Percentiles rank a stretch among this genome's conserved stretches.
These are phyloP conservation scores for Zhuqinia jingwanae DNA, from an alignment of 2,888 invertebrate genomes.

Conservation along the genomic window DNA sequence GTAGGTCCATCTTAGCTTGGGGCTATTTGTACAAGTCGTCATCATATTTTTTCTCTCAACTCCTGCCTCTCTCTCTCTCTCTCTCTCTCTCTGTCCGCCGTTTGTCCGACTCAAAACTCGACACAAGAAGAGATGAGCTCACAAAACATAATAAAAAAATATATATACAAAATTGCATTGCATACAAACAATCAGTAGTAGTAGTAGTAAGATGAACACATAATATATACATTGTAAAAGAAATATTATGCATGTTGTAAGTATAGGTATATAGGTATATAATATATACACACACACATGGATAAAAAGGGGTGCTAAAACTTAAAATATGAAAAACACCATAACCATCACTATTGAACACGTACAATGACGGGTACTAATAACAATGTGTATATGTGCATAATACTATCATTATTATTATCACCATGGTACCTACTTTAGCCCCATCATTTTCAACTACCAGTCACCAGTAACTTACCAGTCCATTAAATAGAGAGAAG, in stretches of 20 bases:
- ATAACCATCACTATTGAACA: not conserved
- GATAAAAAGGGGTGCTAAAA: constrained; percentile 11
- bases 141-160: not conserved
- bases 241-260: no score
- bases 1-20: constrained; percentile 59
- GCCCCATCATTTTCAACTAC: not conserved
- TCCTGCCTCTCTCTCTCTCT: constrained; percentile 22
- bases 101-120: constrained; percentile 1
- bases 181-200: constrained; percentile 31
- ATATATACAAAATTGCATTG: constrained; percentile 53
- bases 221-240: no score
- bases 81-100: not conserved
- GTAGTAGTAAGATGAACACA: no score
- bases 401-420: not conserved
- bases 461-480: constrained; percentile 5
- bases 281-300: not conserved
- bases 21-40: constrained; percentile 69
- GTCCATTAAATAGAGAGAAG: constrained; percentile 1
- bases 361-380: no score
- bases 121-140: constrained; percentile 49
- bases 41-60: constrained; percentile 52
- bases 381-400: not conserved
- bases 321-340: constrained; percentile 13
- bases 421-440: not conserved
- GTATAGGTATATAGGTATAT: no score